Conservation (phyloP, 2,797 vertebrate genomes). For the Allobates femoralis region DNA sequence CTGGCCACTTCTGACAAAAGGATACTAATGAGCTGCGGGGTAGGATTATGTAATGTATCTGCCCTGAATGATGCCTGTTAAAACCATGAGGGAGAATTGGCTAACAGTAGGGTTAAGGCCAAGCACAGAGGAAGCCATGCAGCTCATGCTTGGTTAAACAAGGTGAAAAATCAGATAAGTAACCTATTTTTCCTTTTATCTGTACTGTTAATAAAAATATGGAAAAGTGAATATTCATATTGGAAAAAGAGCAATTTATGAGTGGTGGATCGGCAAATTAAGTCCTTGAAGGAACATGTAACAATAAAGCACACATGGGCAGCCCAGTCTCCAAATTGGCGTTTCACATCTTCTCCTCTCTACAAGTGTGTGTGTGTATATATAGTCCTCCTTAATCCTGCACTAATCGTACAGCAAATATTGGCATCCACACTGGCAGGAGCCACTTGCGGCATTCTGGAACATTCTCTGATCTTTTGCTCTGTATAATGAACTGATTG, state of each 20-base stretch:
- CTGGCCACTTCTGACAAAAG: not conserved
- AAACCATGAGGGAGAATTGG: not conserved
- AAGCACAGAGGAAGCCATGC: not conserved
- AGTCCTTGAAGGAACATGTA: too few relatives aligned
- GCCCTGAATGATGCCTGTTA: not conserved
- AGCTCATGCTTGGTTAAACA: not conserved
- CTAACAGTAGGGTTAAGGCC: not conserved
- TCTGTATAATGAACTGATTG: slow-evolving; percentile 3
- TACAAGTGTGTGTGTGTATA: not conserved
- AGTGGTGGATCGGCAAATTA: too few relatives aligned
- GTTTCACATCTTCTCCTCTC: too few relatives aligned
- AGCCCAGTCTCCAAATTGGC: too few relatives aligned
- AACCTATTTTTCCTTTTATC: not conserved
- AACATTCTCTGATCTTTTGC: not conserved
- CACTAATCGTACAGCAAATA: not conserved
- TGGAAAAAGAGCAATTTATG: not conserved
- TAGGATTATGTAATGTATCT: not conserved
- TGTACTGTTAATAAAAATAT: not conserved
- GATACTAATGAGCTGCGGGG: not conserved
- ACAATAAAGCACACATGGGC: too few relatives aligned
- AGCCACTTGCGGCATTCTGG: not conserved
- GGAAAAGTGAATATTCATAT: not conserved
- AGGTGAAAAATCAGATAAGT: not conserved
- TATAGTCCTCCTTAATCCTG: not conserved
- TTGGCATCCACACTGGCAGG: not conserved